Evolutionary conservation across 2,113 vertebrate genomes (phyloP).

Genomic region (Lanius collurio): DNA sequence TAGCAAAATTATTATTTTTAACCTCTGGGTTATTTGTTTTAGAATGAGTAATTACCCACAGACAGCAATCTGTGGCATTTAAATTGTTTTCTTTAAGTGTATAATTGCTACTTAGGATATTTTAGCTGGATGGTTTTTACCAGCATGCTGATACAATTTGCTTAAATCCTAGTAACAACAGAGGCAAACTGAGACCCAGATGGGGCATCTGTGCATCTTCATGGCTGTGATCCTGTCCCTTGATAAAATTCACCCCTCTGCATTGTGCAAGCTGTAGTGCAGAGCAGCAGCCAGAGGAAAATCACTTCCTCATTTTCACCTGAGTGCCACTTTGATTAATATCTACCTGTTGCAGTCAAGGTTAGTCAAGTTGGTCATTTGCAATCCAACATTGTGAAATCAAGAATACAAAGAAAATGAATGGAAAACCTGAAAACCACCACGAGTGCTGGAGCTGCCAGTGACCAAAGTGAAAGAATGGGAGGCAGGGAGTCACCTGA

Average conservation of each 20-base stretch:
- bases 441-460: background rate
- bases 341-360: background rate
- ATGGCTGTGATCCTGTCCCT: background rate
- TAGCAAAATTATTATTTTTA: constrained; percentile 13
- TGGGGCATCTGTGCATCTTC: background rate
- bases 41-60: background rate
- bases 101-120: background rate
- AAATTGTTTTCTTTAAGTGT: background rate
- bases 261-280: background rate
- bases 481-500: background rate
- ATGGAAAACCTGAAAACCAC: background rate
- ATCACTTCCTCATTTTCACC: background rate
- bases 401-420: background rate
- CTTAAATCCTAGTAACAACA: background rate
- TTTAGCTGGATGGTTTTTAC: background rate
- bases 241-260: background rate
- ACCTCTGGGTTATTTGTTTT: constrained; percentile 22
- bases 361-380: background rate
- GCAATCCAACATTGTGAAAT: background rate
- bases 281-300: background rate
- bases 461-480: background rate
- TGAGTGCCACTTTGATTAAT: background rate
- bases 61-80: background rate
- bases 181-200: background rate
- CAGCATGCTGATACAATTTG: background rate